Evolutionary conservation across 64 coral and sea anemone genomes (phyloP).

Genomic region (Exaiptasia diaphana): DNA sequence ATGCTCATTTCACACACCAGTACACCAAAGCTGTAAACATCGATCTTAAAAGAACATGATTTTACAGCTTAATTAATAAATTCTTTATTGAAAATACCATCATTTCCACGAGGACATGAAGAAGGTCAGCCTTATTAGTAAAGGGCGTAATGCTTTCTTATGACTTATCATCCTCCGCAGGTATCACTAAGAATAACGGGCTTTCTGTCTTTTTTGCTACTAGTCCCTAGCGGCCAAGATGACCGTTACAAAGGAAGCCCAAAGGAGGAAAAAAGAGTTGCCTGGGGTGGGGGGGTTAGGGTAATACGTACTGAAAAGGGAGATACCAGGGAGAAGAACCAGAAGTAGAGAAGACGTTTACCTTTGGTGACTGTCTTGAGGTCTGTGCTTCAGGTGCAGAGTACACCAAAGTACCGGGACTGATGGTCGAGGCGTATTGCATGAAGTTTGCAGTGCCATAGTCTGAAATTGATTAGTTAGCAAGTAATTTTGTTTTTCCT

Average conservation of each 20-base stretch:
- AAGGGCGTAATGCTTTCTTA: background rate
- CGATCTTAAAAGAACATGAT: background rate
- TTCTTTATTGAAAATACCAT: background rate
- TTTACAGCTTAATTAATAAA: background rate
- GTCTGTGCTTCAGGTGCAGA: conserved; percentile 44
- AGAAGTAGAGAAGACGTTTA: background rate
- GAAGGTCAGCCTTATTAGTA: background rate
- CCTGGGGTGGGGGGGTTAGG: too few species aligned
- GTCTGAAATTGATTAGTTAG: conserved; percentile 48
- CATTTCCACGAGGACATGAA: background rate
- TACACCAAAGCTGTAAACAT: conserved; percentile 9
- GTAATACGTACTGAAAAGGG: too few species aligned
- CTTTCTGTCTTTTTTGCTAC: too few species aligned
- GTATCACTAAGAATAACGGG: too few species aligned
- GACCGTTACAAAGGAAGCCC: too few species aligned
- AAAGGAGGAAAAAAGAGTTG: too few species aligned
- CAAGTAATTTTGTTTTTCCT: too few species aligned
- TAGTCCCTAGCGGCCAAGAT: too few species aligned
- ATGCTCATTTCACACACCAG: conserved; percentile 12
- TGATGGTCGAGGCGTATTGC: background rate
- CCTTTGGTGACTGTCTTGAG: conserved; percentile 23
- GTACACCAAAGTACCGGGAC: conserved; percentile 32
- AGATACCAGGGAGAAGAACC: too few species aligned
- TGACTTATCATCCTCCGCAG: too few species aligned
- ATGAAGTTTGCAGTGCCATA: conserved; percentile 48